phyloP scores from a whole-genome alignment of 2,113 vertebrate species.

The Calcarius ornatus region DNA sequence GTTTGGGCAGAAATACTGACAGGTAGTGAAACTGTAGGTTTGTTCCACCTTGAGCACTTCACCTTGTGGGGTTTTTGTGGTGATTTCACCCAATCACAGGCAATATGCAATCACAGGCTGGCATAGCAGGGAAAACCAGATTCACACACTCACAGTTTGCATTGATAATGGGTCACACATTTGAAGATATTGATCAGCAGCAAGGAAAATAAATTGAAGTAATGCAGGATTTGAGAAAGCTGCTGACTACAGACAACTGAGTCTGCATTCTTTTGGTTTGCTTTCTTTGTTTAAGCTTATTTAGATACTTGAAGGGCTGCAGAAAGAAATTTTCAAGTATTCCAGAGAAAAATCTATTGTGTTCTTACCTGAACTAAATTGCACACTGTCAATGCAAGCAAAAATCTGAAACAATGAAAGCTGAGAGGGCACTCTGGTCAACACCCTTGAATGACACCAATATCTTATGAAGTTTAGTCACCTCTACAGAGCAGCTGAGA shows the following conservation, averaged over 20 bases:
- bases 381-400: background rate
- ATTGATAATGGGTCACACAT: constrained; percentile 38
- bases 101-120: constrained; percentile 25
- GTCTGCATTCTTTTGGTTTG: background rate
- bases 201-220: constrained; percentile 51
- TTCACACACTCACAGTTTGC: background rate
- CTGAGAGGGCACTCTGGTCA: background rate
- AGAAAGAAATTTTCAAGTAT: background rate
- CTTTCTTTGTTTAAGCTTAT: constrained; percentile 16
- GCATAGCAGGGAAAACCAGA: constrained; percentile 24
- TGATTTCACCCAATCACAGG: constrained; percentile 25
- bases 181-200: constrained; percentile 33
- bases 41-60: constrained; percentile 6
- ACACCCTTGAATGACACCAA: background rate
- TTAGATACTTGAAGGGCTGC: background rate
- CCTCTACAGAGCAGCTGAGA: background rate
- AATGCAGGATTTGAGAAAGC: constrained; percentile 40
- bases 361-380: background rate
- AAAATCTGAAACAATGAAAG: background rate
- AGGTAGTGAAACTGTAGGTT: background rate
- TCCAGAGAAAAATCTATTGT: background rate
- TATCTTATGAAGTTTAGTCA: background rate
- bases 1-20: background rate
- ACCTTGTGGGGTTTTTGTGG: background rate
- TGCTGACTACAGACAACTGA: constrained; percentile 33